Conservation (phyloP, 2,888 invertebrate species). For the Embidobia sp. region DNA sequence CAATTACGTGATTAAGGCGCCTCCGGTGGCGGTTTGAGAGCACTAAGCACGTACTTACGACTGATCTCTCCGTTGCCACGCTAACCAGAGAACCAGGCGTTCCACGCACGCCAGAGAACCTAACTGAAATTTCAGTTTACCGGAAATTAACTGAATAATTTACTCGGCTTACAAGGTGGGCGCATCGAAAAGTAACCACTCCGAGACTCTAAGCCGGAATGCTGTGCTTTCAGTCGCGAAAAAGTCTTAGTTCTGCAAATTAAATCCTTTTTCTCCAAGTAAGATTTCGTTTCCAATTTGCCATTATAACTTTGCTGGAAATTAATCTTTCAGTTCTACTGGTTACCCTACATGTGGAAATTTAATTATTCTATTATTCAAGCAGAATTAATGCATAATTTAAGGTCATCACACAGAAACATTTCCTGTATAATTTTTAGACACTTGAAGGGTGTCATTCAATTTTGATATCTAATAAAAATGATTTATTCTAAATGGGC, state of each 20-base stretch:
- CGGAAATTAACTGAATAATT: slow-evolving; percentile 79
- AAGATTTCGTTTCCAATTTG: not conserved
- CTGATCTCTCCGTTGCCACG: slow-evolving; percentile 75
- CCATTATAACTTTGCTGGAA: too few species aligned
- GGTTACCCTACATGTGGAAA: too few species aligned
- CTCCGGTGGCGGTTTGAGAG: slow-evolving; percentile 76
- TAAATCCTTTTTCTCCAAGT: not conserved
- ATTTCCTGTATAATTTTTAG: too few species aligned
- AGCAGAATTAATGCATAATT: too few species aligned
- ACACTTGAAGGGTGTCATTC: too few species aligned
- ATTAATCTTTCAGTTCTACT: too few species aligned
- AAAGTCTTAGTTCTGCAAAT: slow-evolving; percentile 1
- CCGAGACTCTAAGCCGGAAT: not conserved
- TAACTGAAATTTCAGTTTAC: slow-evolving; percentile 73
- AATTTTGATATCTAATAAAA: too few species aligned
- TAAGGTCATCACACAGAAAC: too few species aligned
- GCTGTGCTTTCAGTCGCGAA: not conserved
- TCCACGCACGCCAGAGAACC: slow-evolving; percentile 28
- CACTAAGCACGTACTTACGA: slow-evolving; percentile 80
- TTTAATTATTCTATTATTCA: too few species aligned
- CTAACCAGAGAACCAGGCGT: slow-evolving; percentile 67
- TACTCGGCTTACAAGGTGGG: slow-evolving; percentile 54
- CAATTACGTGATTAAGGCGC: slow-evolving; percentile 81
- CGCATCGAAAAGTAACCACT: slow-evolving; percentile 33
- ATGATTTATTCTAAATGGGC: too few species aligned